Evolutionary conservation across 2,888 invertebrate genomes (phyloP), one percentile per base, ranked within the genome.

Genomic region (Ametastegia equiseti): DNA sequence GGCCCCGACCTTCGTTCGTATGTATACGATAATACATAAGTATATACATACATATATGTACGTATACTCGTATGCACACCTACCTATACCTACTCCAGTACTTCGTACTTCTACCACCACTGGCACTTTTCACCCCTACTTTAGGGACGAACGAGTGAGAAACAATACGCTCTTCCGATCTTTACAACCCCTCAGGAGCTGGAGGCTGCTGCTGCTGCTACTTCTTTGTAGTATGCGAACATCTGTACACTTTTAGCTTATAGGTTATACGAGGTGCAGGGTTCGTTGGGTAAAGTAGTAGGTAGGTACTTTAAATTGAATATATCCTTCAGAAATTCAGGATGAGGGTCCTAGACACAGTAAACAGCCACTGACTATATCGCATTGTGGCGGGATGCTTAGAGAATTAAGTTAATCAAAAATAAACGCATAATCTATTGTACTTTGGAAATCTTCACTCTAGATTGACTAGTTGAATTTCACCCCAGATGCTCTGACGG

Each of bases 151-250:
- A 47, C 71, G 47, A 71, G 11, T 15, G 71, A 71, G 47, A 71
- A 71, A 71, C 71, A 71, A 71, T 71, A 71, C 71, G 71, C 75
- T 75, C 75, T 50, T 75, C 75, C 75, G n/a, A 75, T 54, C 75
- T 30, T 54, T 75, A 75, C 50, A 75, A 54, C 75, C 75, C n/a
- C 75, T 30, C 11, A 9, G 36, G 45, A 30, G 27, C 47, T 47
- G 42, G 45, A 15, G 36, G n/a, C 65, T 33, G 36, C 45, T 27
- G 23, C 42, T 36, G 71, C n/a, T 36, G 54, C 19, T 19, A 19
- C 47, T 36, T 30, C 71, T 45, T 27, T 27, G 19, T 30, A 13
- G 2, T 11, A 19, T 47, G 39, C 65, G 36, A 15, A 67, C 65
- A 67, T 67, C 65, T 67, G 65, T 67, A 67, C 65, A 67, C 39